phyloP scores from a whole-genome alignment of 1,140 invertebrate species.

The Drosophila bipectinata region DNA sequence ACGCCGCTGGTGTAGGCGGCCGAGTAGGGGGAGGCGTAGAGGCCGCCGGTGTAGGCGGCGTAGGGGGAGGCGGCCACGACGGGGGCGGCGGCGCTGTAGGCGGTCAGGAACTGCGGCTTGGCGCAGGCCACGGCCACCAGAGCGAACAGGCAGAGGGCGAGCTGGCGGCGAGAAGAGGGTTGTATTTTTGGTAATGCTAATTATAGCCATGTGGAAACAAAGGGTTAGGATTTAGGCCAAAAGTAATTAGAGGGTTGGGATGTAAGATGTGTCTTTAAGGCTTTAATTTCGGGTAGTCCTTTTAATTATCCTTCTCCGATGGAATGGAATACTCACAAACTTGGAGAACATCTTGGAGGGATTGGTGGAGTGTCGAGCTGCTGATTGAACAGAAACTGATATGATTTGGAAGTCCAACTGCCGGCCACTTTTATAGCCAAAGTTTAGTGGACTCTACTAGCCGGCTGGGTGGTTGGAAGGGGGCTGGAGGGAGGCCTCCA shows the following conservation, averaged over 20 bases:
- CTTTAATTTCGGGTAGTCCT: background rate
- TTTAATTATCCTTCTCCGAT: background rate
- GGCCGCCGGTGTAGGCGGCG: constrained; percentile 57
- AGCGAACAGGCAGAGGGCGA: constrained; percentile 74
- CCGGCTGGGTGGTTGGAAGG: constrained; percentile 19
- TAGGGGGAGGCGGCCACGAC: constrained; percentile 68
- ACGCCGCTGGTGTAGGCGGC: constrained; percentile 65
- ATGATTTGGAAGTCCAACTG: constrained; percentile 51
- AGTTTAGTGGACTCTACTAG: constrained; percentile 11
- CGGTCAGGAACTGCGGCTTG: constrained; percentile 71
- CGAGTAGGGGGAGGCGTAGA: constrained; percentile 64
- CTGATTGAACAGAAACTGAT: constrained; percentile 70
- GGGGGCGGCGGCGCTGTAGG: constrained; percentile 61
- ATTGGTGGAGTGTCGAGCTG: constrained; percentile 17
- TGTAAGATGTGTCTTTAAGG: background rate
- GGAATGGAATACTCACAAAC: constrained; percentile 71
- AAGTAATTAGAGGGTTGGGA: background rate
- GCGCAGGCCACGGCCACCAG: constrained; percentile 71
- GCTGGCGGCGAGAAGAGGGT: constrained; percentile 29
- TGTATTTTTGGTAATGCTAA: constrained; percentile 2
- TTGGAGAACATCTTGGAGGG: constrained; percentile 75
- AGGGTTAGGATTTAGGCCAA: background rate
- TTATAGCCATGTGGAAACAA: background rate
- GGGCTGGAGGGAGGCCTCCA: background rate
- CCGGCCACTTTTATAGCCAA: constrained; percentile 61